Base-by-base conservation (phyloP, 2,113 vertebrate genomes). In the Microcebus lehilahytsara region DNA sequence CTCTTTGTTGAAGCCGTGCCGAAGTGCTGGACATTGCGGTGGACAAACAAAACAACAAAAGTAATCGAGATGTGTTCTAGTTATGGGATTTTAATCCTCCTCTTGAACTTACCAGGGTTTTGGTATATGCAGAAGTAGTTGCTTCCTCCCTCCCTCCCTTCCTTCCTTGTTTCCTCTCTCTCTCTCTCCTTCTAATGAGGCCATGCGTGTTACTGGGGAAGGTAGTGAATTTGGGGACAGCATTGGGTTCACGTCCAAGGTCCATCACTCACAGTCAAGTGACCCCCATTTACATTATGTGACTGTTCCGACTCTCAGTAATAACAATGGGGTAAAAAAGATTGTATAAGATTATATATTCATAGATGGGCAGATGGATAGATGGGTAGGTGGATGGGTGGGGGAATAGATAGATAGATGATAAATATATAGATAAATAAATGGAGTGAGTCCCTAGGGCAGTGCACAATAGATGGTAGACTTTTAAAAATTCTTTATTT, bases 181-280 rank as follows among this genome's bases (percentile, higher is more conserved):
- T 8, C 22, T 67, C 60, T 69, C 11, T 58, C 19, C 71, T 89
- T 56, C 20, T 40, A 42, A 56, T 0, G 17, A 78, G 60, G 60
- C 40, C 74, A 13, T 0, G 0, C 1, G 3, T n/a, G 22, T 56
- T 87, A 16, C 49, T 0, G 13, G 25, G 34, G 34, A 37, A 62
- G 5, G 40, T 0, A 40, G 74, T 32, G 1, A 42, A 34, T 46
- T 9, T 62, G 34, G 42, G 75, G 72, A 58, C 7, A 62, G 49
- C 8, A 3, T 2, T 27, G 67, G 71, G 49, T 46, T 87, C 17
- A 60, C 40, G 60, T 40, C 34, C 7, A 42, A 85, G 75, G 64
- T 58, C 34, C 7, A 30, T 69, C 66, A 40, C 42, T 93, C 56
- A 60, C 4, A 53, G 49, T 0, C 34, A 20, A 83, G 51, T 42